Evolutionary conservation across 1,140 invertebrate genomes (phyloP).

Genomic region (Drosophila chauvacae): DNA sequence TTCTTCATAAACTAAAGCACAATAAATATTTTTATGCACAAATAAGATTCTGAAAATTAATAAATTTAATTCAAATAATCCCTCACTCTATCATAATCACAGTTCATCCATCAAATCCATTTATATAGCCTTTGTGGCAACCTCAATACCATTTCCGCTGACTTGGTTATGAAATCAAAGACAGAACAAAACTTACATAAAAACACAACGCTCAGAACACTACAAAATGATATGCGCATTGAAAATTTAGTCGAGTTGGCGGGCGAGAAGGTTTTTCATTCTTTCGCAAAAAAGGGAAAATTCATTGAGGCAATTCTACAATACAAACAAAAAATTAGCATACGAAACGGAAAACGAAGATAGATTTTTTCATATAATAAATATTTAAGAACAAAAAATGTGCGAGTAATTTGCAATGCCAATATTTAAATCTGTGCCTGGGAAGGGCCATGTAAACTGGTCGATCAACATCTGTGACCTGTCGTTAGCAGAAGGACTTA

Average conservation of each 20-base stretch:
- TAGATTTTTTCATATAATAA: slow-evolving; percentile 3
- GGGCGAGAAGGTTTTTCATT: slow-evolving; percentile 54
- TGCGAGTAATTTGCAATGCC: slow-evolving; percentile 29
- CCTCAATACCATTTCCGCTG: slow-evolving; percentile 72
- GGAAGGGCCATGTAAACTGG: background rate
- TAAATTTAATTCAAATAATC: background rate
- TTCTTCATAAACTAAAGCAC: background rate
- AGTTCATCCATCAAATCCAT: background rate
- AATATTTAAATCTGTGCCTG: slow-evolving; percentile 5
- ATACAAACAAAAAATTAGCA: slow-evolving; percentile 25
- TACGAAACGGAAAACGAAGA: slow-evolving; percentile 39
- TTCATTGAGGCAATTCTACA: slow-evolving; percentile 57
- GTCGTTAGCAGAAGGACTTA: background rate
- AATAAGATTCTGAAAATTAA: too few relatives aligned
- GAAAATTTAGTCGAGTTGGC: slow-evolving; percentile 21
- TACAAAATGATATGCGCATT: slow-evolving; percentile 71
- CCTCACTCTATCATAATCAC: background rate
- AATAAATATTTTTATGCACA: rapidly evolving
- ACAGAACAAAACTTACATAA: slow-evolving; percentile 68
- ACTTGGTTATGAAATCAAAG: slow-evolving; percentile 68
- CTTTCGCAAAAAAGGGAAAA: slow-evolving; percentile 51
- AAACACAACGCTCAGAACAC: slow-evolving; percentile 35
- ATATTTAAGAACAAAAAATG: slow-evolving; percentile 25
- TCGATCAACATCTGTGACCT: slow-evolving; percentile 7
- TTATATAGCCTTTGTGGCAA: slow-evolving; percentile 24